phyloP scores from a whole-genome alignment of 53 echinoderm and acorn worm genomes.

The Patiria pectinifera region DNA sequence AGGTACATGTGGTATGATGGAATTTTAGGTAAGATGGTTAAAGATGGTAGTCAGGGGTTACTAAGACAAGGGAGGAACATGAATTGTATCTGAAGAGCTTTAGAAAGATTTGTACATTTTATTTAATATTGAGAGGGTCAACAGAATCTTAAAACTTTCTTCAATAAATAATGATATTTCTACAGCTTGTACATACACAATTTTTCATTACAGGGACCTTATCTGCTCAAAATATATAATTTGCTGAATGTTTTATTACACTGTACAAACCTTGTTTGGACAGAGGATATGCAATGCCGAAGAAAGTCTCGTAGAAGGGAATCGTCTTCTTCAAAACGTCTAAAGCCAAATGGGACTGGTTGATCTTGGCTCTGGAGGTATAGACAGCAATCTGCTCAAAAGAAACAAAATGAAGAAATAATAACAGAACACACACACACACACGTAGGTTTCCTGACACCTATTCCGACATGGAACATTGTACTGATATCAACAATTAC shows the following conservation, averaged over 20 bases:
- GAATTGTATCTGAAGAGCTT: too few relatives aligned
- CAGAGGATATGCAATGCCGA: conserved; percentile 78
- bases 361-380: conserved; percentile 63
- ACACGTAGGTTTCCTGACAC: neutral
- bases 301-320: conserved; percentile 79
- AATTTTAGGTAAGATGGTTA: too few relatives aligned
- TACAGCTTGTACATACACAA: too few relatives aligned
- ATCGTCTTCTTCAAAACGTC: conserved; percentile 82
- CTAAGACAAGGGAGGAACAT: too few relatives aligned
- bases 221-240: too few relatives aligned
- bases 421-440: neutral
- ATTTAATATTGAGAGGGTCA: too few relatives aligned
- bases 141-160: too few relatives aligned
- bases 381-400: conserved; percentile 83
- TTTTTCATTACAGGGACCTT: too few relatives aligned
- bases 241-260: neutral
- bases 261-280: conserved; percentile 85
- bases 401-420: neutral
- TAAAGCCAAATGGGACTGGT: conserved; percentile 75
- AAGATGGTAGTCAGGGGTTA: too few relatives aligned
- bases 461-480: neutral
- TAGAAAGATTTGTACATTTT: too few relatives aligned
- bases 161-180: too few relatives aligned
- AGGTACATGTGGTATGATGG: too few relatives aligned
- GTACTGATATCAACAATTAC: neutral